Conservation (phyloP, 2,113 vertebrate genomes). For the Empidonax traillii region DNA sequence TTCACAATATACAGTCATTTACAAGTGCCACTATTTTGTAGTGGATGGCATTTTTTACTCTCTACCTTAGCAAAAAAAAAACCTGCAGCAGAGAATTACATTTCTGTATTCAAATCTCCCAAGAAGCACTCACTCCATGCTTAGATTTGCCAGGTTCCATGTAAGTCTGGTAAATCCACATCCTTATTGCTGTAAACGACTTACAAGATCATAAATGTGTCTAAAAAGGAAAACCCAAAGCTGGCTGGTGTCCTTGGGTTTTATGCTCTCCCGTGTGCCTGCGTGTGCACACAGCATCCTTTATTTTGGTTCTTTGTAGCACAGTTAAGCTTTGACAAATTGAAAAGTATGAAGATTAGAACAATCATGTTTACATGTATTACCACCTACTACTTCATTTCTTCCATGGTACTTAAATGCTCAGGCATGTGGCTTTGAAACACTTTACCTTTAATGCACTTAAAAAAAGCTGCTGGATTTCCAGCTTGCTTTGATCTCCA, state of each 20-base stretch:
- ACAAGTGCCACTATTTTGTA: not conserved
- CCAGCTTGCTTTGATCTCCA: conserved; percentile 42
- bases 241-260: not conserved
- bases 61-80: not conserved
- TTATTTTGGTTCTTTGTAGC: not conserved
- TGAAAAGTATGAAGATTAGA: conserved; percentile 14
- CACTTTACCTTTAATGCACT: not conserved
- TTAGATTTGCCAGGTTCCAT: not conserved
- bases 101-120: not conserved
- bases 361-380: conserved; percentile 1
- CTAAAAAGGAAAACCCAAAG: not conserved
- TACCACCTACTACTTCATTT: conserved; percentile 40
- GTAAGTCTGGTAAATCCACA: not conserved
- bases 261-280: not conserved
- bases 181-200: not conserved
- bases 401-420: conserved; percentile 11
- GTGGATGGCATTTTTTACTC: not conserved
- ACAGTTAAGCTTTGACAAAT: not conserved
- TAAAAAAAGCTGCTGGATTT: conserved; percentile 33
- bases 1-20: not conserved
- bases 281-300: not conserved
- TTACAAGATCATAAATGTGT: not conserved
- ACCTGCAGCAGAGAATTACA: not conserved
- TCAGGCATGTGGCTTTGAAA: conserved; percentile 33
- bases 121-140: not conserved